These are phyloP conservation scores for Limnephilus lunatus DNA, from an alignment of 2,888 invertebrate genomes.

Conservation along the genomic window DNA sequence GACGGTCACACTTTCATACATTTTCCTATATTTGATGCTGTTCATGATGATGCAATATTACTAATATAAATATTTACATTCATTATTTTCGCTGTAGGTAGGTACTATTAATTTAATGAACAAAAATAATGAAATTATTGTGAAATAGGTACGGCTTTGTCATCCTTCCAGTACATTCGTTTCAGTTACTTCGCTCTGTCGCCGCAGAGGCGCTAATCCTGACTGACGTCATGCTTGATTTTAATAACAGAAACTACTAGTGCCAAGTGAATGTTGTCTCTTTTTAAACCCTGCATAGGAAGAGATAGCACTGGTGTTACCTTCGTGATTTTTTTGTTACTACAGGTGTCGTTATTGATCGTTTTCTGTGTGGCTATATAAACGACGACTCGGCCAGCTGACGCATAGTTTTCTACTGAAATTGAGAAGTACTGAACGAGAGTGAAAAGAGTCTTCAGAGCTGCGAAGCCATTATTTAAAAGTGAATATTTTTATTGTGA, in stretches of 20 bases:
- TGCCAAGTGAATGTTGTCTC: not conserved
- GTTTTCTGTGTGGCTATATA: not conserved
- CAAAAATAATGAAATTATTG: not conserved
- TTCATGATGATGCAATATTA: not conserved
- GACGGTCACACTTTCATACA: not conserved
- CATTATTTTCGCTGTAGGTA: not conserved
- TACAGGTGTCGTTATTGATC: not conserved
- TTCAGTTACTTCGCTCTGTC: not conserved
- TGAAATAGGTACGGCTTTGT: not conserved
- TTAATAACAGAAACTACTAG: not conserved
- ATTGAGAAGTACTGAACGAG: not conserved
- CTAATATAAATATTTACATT: not conserved
- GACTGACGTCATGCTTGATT: not conserved
- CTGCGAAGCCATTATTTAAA: not conserved
- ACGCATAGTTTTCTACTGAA: not conserved
- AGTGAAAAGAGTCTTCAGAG: not conserved
- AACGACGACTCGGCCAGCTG: not conserved
- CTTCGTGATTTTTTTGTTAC: not conserved
- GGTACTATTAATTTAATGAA: not conserved
- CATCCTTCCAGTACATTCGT: slow-evolving; percentile 2
- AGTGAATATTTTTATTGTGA: not conserved
- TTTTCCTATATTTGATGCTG: not conserved
- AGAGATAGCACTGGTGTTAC: not conserved
- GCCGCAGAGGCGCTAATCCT: not conserved
- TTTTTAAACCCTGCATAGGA: not conserved